Percentiles rank a stretch among this genome's conserved stretches.
Evolutionary conservation across 1,140 invertebrate species (phyloP).

Genomic region (Heliconius eleuchia): DNA sequence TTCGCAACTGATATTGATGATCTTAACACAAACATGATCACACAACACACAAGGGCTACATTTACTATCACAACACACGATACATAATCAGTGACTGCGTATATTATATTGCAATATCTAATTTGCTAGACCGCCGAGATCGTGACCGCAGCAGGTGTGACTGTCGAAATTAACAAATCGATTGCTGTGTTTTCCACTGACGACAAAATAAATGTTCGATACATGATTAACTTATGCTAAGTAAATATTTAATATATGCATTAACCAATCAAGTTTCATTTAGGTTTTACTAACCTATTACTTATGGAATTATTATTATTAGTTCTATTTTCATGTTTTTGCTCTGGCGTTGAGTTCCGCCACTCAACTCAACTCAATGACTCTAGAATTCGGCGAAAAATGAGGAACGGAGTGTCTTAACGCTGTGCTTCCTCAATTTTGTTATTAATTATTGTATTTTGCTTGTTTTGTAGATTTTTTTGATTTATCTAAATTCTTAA

Average conservation of each 20-base stretch:
- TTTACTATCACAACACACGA: slow-evolving; percentile 14
- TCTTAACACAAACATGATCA: not conserved
- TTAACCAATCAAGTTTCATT: not conserved
- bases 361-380: too few species aligned
- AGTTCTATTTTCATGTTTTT: too few species aligned
- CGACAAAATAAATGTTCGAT: slow-evolving; percentile 8
- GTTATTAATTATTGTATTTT: too few species aligned
- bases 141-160: slow-evolving; percentile 34
- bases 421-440: too few species aligned
- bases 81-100: slow-evolving; percentile 16
- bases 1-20: too few species aligned
- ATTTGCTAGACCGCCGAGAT: slow-evolving; percentile 31
- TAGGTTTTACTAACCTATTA: not conserved
- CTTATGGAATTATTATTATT: not conserved
- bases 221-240: not conserved
- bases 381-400: too few species aligned
- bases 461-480: too few species aligned
- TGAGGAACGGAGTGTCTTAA: too few species aligned
- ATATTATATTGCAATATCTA: slow-evolving; percentile 30
- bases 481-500: too few species aligned
- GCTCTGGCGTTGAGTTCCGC: too few species aligned
- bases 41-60: not conserved
- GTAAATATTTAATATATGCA: not conserved
- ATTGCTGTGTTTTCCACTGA: slow-evolving; percentile 16
- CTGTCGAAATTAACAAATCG: slow-evolving; percentile 31